Evolutionary conservation across 2,113 vertebrate species (phyloP).

Genomic region (Trogon melanurus): DNA sequence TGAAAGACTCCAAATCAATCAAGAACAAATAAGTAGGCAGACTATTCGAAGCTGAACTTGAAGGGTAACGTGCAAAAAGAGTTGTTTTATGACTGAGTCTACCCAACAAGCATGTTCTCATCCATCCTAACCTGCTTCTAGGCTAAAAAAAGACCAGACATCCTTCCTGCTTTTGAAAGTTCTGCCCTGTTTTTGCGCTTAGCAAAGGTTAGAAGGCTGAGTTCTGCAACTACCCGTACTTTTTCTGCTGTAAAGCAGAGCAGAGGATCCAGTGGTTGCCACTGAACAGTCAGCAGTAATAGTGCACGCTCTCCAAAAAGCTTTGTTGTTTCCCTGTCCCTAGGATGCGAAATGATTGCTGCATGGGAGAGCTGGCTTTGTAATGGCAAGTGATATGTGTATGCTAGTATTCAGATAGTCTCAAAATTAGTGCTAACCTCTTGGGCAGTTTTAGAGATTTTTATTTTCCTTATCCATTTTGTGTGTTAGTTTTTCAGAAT

Average conservation of each 20-base stretch:
- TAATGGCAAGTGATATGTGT: neutral
- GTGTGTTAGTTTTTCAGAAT: neutral
- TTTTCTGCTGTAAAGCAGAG: neutral
- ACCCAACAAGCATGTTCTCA: neutral
- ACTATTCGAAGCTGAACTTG: neutral
- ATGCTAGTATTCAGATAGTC: neutral
- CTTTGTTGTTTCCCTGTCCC: neutral
- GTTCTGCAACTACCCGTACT: neutral
- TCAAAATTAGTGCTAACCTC: neutral
- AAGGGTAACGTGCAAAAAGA: neutral
- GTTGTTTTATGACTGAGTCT: neutral
- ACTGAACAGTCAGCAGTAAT: neutral
- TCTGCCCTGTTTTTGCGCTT: neutral
- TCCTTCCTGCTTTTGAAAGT: neutral
- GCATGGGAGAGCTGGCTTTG: neutral
- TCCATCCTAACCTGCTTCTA: neutral
- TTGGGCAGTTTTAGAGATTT: neutral
- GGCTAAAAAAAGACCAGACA: neutral
- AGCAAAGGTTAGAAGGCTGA: neutral
- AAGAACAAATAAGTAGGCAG: conserved; percentile 18
- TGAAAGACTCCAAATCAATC: conserved; percentile 12
- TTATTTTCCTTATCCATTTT: neutral
- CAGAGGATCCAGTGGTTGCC: neutral
- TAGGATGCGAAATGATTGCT: neutral
- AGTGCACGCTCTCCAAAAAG: neutral